Evolutionary conservation across 2,113 vertebrate genomes (phyloP).

Genomic region (Serilophus lunatus): DNA sequence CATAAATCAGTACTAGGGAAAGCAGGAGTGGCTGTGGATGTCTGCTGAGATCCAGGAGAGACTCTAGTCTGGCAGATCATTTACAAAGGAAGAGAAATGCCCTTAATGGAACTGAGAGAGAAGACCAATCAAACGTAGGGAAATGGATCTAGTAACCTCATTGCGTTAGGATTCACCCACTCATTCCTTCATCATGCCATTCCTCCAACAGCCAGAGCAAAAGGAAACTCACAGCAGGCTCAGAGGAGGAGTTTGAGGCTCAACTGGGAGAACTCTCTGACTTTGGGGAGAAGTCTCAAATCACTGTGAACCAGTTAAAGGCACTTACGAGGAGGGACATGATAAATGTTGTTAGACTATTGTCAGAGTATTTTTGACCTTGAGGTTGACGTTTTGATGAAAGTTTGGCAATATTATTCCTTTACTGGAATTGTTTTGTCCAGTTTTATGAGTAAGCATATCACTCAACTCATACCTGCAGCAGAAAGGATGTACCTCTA

Average conservation of each 20-base stretch:
- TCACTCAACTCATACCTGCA: background rate
- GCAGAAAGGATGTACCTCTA: background rate
- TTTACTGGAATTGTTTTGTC: background rate
- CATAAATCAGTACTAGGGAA: constrained; percentile 36
- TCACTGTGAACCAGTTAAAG: background rate
- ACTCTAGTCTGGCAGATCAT: background rate
- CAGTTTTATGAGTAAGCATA: background rate
- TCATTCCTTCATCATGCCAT: fast-evolving
- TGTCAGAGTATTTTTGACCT: background rate
- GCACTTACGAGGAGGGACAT: background rate
- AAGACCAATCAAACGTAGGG: background rate
- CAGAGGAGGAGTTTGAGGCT: background rate
- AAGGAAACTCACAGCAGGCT: background rate
- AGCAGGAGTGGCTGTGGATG: constrained; percentile 2
- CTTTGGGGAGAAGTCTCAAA: background rate
- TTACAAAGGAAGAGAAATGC: constrained; percentile 3
- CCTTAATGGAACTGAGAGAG: background rate
- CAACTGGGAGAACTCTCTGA: background rate
- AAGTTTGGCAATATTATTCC: background rate
- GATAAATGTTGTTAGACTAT: background rate
- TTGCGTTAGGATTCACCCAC: background rate
- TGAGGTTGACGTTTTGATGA: background rate
- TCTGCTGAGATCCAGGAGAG: background rate
- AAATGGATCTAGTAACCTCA: background rate
- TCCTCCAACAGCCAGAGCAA: background rate